Evolutionary conservation across 2,888 invertebrate genomes (phyloP).

Genomic region (Trisateles emortualis): DNA sequence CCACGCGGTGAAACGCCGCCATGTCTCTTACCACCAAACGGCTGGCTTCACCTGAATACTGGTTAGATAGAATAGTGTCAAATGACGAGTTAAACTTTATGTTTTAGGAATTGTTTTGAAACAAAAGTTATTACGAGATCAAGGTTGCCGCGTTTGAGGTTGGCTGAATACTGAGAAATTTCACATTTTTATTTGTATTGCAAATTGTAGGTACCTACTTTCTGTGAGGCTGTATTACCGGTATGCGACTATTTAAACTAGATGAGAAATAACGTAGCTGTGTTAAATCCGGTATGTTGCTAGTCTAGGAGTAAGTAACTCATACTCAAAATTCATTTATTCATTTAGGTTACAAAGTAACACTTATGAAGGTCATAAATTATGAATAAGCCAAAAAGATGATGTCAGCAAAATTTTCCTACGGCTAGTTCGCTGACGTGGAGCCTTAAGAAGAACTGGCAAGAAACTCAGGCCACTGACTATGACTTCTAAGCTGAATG

Average conservation of each 20-base stretch:
- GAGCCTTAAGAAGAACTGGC: too few species aligned
- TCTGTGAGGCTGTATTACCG: neutral
- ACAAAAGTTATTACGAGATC: slow-evolving; percentile 16
- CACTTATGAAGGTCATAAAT: too few species aligned
- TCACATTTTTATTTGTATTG: neutral
- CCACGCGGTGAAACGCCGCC: slow-evolving; percentile 39
- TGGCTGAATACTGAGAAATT: slow-evolving; percentile 7
- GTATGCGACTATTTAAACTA: neutral
- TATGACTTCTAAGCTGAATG: too few species aligned
- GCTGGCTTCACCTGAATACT: slow-evolving; percentile 39
- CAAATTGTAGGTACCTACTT: neutral
- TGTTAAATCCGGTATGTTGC: neutral
- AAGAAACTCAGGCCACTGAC: too few species aligned
- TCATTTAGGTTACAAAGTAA: too few species aligned
- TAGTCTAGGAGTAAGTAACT: too few species aligned
- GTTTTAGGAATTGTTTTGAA: slow-evolving; percentile 20
- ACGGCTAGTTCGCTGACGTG: too few species aligned
- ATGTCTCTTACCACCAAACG: slow-evolving; percentile 39
- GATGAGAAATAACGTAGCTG: neutral
- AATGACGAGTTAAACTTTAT: slow-evolving; percentile 22
- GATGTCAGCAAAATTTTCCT: too few species aligned
- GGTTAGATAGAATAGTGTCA: slow-evolving; percentile 24
- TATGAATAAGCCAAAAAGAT: too few species aligned
- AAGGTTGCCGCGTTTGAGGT: slow-evolving; percentile 9
- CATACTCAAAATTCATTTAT: too few species aligned